Evolutionary conservation across 1,140 invertebrate species (phyloP).

Genomic region (Leguminivora glycinivorella): DNA sequence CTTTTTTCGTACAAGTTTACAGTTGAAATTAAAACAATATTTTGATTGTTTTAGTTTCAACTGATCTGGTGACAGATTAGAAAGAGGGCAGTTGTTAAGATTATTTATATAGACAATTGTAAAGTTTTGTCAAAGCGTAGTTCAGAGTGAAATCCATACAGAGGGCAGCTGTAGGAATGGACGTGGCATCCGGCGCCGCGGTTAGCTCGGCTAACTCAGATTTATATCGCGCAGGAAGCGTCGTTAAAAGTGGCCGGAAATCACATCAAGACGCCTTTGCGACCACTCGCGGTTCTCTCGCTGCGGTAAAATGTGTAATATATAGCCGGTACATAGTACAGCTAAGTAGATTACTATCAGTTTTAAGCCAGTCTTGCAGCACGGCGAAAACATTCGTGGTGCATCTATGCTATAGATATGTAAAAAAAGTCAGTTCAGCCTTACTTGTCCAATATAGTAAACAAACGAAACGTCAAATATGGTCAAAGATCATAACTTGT

Average conservation of each 20-base stretch:
- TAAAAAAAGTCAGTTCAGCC: too few relatives aligned
- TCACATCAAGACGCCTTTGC: slow-evolving; percentile 70
- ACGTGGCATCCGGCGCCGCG: slow-evolving; percentile 13
- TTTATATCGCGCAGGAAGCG: slow-evolving; percentile 67
- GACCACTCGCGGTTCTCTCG: slow-evolving; percentile 45
- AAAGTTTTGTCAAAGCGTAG: neutral
- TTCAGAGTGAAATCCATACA: neutral
- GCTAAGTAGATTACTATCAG: neutral
- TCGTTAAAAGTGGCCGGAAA: slow-evolving; percentile 71
- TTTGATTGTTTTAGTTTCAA: too few relatives aligned
- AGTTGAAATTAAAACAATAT: too few relatives aligned
- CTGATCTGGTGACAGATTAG: neutral
- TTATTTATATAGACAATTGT: neutral
- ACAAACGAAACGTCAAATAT: too few relatives aligned
- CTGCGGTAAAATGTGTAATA: slow-evolving; percentile 41
- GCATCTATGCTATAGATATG: too few relatives aligned
- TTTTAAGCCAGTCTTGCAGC: too few relatives aligned
- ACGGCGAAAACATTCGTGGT: too few relatives aligned
- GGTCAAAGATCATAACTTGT: too few relatives aligned
- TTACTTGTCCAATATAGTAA: too few relatives aligned
- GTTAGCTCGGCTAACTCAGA: slow-evolving; percentile 56
- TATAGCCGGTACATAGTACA: slow-evolving; percentile 30
- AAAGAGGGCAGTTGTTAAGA: too few relatives aligned
- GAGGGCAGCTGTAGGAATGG: slow-evolving; percentile 3
- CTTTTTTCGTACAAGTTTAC: too few relatives aligned